These are phyloP conservation scores for Kradibia gibbosae DNA, from an alignment of 1,140 invertebrate species.

Conservation along the genomic window DNA sequence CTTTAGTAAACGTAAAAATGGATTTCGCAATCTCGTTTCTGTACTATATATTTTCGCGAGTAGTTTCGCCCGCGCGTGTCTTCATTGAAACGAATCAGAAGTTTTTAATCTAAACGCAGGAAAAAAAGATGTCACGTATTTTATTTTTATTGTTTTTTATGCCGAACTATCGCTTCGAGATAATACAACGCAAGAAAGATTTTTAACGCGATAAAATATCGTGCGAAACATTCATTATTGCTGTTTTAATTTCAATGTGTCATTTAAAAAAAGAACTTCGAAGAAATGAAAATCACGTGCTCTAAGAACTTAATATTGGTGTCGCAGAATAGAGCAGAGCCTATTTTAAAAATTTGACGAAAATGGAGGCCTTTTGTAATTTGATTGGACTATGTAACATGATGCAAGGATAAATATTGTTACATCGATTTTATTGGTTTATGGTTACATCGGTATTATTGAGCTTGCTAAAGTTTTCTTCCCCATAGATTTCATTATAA, in stretches of 20 bases:
- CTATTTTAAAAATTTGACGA: no score
- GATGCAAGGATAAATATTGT: no score
- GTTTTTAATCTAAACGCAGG: not conserved
- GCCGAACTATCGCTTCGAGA: not conserved
- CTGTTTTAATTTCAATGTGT: not conserved
- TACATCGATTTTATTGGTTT: no score
- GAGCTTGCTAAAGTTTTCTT: no score
- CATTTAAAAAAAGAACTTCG: no score
- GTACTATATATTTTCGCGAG: constrained; percentile 11
- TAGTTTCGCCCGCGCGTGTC: not conserved
- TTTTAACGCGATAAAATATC: not conserved
- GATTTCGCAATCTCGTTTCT: constrained; percentile 19
- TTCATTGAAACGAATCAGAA: not conserved
- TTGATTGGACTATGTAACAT: no score
- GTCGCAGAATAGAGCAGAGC: no score
- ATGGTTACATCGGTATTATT: no score
- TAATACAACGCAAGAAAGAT: constrained; percentile 10
- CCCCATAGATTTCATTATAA: no score
- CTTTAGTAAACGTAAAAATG: not conserved
- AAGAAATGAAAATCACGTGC: no score
- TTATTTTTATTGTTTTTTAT: constrained; percentile 23
- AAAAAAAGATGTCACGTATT: constrained; percentile 35
- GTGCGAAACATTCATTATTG: not conserved
- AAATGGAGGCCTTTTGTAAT: no score
- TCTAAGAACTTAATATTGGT: no score